These are phyloP conservation scores for Bucorvus abyssinicus DNA, from an alignment of 2,797 vertebrate genomes.

Conservation along the genomic window DNA sequence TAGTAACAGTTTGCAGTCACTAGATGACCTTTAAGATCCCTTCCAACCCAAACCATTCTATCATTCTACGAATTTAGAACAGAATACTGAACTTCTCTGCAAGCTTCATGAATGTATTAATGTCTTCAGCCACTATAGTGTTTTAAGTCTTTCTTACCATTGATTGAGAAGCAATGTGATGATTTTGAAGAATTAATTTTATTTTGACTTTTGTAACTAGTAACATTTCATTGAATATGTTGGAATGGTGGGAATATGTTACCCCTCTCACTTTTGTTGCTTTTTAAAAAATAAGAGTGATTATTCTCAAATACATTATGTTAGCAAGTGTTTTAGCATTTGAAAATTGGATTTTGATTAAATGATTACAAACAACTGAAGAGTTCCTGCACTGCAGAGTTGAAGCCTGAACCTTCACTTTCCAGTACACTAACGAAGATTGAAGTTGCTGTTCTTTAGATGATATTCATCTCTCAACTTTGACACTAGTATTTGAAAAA, in stretches of 20 bases:
- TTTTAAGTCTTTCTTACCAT: conserved; percentile 16
- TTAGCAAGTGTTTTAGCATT: background rate
- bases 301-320: background rate
- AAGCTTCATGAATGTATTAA: background rate
- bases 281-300: background rate
- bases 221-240: background rate
- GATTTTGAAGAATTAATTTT: conserved; percentile 8
- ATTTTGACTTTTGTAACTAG: conserved; percentile 22
- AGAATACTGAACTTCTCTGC: background rate
- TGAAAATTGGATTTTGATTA: background rate
- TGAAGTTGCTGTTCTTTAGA: background rate
- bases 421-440: background rate
- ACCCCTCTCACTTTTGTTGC: background rate
- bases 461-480: background rate
- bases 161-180: conserved; percentile 2
- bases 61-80: background rate
- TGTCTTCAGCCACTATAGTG: background rate
- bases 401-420: background rate
- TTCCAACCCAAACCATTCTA: too few species aligned
- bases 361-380: background rate
- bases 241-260: background rate
- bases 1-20: too few species aligned
- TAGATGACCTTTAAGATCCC: too few species aligned
- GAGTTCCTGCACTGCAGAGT: background rate
- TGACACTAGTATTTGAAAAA: background rate